These are phyloP conservation scores for Psilopsiagon aurifrons DNA, from an alignment of 2,113 vertebrate species.

Conservation along the genomic window DNA sequence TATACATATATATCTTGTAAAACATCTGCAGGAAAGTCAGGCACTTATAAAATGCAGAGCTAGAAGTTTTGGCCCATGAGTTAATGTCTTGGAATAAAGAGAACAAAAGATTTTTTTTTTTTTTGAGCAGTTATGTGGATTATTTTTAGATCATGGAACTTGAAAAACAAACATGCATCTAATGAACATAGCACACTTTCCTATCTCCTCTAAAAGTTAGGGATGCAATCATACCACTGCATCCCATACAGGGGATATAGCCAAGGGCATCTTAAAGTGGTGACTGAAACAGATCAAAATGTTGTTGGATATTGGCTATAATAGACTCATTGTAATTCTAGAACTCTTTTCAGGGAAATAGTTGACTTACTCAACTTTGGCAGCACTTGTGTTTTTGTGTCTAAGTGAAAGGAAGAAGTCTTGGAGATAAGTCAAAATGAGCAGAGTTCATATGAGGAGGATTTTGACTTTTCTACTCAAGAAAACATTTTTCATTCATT, in stretches of 20 bases:
- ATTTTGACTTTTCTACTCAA: neutral
- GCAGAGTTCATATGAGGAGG: neutral
- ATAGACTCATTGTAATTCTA: neutral
- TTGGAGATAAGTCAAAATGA: neutral
- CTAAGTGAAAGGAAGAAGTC: neutral
- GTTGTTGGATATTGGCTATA: neutral
- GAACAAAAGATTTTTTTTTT: neutral
- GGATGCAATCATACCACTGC: neutral
- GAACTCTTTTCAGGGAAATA: neutral
- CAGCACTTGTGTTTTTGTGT: neutral
- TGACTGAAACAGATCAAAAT: neutral
- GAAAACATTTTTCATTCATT: neutral
- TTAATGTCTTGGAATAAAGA: neutral
- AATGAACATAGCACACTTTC: neutral
- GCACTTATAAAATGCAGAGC: neutral
- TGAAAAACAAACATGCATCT: accelerated
- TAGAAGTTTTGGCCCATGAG: accelerated
- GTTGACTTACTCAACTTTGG: accelerated
- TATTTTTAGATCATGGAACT: neutral
- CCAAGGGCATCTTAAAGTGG: neutral
- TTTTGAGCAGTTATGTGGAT: neutral
- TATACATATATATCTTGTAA: neutral
- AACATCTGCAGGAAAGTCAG: neutral
- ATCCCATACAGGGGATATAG: neutral
- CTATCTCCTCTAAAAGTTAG: neutral